Evolutionary conservation across 2,797 vertebrate genomes (phyloP), one percentile per base, ranked within the genome.

Genomic region (Paratrypauchen microcephalus): DNA sequence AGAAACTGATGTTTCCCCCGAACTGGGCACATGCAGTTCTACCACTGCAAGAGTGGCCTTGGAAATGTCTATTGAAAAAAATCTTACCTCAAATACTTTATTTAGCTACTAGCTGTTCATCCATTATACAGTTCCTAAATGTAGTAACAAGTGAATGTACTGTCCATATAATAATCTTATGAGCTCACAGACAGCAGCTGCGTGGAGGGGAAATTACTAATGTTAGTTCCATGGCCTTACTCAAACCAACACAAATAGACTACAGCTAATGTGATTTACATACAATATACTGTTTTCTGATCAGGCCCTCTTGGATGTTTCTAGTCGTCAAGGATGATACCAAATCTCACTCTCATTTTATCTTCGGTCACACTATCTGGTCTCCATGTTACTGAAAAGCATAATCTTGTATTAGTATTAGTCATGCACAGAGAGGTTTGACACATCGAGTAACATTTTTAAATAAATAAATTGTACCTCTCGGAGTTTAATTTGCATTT

Each of bases 361-460:
- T 41, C 47, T 11, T 21, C 32, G 28, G 68, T 73, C 48, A 65
- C 65, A 28, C 24, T 65, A 26, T 71, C 30, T n/a, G 69, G 70
- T 78, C 41, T 65, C 63, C 2, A 0, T 69, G 70, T 76, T 68
- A 72, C 66, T 66, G 71, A 57, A 68, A 59, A 56, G 30, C 30
- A 19, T 32, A 18, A 36, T 60, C 52, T 12, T 1, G 8, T 13
- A 13, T n/a, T 21, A n/a, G 8, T 13, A 13, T n/a, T 21, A n/a
- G 50, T 52, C 19, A n/a, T 19, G 8, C 48, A 50, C 7, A 6
- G 52, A 54, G 9, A 55, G 19, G 6, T 9, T 52, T n/a, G 8
- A 41, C 7, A 36, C 32, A 32, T 6, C 6, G 6, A 32, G 5
- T 32, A 6, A 32, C 30, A 9, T 36, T 36, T 9, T 36, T 36